phyloP scores from a whole-genome alignment of 2,113 vertebrate genomes.

The Entosphenus tridentatus region DNA sequence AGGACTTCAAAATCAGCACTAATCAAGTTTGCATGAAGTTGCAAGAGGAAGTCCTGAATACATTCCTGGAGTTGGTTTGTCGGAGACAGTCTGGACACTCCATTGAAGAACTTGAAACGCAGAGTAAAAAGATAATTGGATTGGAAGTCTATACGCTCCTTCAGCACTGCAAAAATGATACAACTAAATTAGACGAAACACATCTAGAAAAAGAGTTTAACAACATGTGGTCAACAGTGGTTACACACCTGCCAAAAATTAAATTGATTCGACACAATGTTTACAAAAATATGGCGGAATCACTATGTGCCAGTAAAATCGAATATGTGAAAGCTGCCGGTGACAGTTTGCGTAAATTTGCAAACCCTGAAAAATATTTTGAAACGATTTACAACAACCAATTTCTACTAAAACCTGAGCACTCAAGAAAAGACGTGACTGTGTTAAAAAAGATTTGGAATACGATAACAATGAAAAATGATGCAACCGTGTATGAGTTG shows the following conservation, averaged over 20 bases:
- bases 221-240: slow-evolving; percentile 4
- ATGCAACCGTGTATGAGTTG: no score
- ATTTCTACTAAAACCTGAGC: background rate
- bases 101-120: background rate
- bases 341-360: no score
- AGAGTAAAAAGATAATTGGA: slow-evolving; percentile 7
- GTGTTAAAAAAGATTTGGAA: no score
- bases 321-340: no score
- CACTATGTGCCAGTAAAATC: no score
- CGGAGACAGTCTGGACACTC: background rate
- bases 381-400: no score
- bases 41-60: background rate
- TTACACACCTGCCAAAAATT: background rate
- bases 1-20: slow-evolving; percentile 3
- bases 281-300: no score
- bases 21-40: background rate
- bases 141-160: slow-evolving; percentile 6
- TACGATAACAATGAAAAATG: no score
- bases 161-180: slow-evolving; percentile 5
- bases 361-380: no score
- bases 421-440: background rate
- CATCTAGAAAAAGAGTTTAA: background rate
- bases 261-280: no score
- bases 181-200: background rate
- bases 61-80: background rate